A percentile compares a stretch with the other conserved stretches of the same genome.
Conservation (phyloP, 2,113 vertebrate species). For the Ailurus styani region DNA sequence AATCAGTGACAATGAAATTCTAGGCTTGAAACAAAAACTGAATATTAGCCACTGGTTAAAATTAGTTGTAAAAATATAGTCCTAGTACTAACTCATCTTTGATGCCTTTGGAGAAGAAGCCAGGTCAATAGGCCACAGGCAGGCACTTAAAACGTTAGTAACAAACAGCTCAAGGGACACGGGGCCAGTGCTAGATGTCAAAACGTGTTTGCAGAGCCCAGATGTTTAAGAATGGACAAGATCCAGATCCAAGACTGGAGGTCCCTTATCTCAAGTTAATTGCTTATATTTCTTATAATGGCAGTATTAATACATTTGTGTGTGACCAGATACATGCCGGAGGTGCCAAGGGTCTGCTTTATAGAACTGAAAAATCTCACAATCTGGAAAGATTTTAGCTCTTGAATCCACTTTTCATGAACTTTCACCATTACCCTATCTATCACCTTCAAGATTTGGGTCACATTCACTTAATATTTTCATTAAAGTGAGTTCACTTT, state of each 20-base stretch:
- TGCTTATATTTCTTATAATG: neutral
- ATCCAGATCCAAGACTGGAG: neutral
- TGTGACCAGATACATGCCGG: neutral
- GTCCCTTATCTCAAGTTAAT: neutral
- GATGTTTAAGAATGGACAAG: neutral
- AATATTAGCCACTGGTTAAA: neutral
- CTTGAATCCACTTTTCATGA: neutral
- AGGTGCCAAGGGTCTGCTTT: neutral
- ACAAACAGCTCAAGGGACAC: neutral
- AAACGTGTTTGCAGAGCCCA: neutral
- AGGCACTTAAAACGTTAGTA: neutral
- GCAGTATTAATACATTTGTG: neutral
- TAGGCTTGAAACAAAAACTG: neutral
- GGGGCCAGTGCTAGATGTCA: neutral
- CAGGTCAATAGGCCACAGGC: neutral
- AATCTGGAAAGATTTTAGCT: neutral
- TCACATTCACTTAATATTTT: neutral
- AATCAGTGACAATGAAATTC: neutral
- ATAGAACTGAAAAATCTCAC: neutral
- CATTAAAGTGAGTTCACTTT: neutral
- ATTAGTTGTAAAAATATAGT: neutral
- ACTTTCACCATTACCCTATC: neutral
- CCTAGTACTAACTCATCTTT: neutral
- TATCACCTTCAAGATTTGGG: neutral
- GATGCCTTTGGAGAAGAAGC: neutral